Evolutionary conservation across 2,888 invertebrate genomes (phyloP), one percentile per base, ranked within the genome.

Genomic region (Strigamia maritima): DNA sequence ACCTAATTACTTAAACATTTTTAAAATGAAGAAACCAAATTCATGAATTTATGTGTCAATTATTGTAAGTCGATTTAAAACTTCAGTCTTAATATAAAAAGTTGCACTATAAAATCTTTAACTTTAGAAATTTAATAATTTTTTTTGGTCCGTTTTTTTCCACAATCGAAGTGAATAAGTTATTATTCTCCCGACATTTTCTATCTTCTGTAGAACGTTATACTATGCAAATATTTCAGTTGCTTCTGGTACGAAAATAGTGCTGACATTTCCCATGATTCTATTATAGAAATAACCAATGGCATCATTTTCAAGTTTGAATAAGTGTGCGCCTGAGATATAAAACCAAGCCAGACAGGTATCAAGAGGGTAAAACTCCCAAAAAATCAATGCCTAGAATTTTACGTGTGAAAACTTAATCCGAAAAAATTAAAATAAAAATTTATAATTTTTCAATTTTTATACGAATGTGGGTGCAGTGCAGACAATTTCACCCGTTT

Each of bases 251-350:
- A 19, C 6, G 14, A 26, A 70, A 70, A 28, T 26, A 16, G 70
- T 70, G 26, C 70, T 70, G 70, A 28, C 70, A 70, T 70, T 28
- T 70, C 28, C 28, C 28, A 28, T 70, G 70, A 70, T 70, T 70
- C 28, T 28, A 70, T 70, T 70, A 70, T 70, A 28, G 70, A 70
- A 70, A 70, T 70, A 28, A 26, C 70, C 70, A 70, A 28, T 70
- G 70, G 70, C 28, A 70, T n/a, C 12, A 12, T 26, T 28, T 70
- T 70, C n/a, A 54, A 19, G n/a, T 54, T 54, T 19, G n/a, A 44
- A 19, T 54, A 54, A 54, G 54, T 54, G 54, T 54, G 19, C 54
- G 54, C 70, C 70, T 70, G 28, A 70, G 70, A 70, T 70, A 70
- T 70, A 70, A 70, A 70, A 70, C 24, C 19, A 6, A 19, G 19